phyloP scores from a whole-genome alignment of 2,113 vertebrate genomes.

The Corythaixoides concolor region DNA sequence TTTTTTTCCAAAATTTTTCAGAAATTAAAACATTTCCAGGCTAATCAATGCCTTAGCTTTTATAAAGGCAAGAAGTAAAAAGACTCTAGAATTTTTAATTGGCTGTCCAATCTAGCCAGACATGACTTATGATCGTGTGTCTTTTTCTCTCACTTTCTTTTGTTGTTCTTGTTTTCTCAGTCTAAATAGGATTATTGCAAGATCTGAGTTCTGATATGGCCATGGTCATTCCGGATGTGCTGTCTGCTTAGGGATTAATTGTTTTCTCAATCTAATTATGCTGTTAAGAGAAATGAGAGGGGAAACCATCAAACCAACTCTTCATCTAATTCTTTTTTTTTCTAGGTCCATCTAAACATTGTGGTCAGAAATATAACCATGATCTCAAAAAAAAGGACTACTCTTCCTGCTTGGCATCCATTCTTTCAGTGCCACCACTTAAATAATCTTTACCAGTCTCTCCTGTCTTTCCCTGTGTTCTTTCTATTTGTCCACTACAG shows the following conservation, averaged over 20 bases:
- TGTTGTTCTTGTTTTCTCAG: background rate
- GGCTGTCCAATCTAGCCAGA: background rate
- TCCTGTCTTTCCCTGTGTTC: background rate
- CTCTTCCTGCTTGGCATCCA: background rate
- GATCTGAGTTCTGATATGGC: background rate
- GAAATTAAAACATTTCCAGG: background rate
- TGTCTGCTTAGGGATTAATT: background rate
- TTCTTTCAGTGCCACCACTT: background rate
- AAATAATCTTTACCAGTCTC: background rate
- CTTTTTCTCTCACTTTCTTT: background rate
- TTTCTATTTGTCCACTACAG: background rate
- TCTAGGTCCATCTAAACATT: background rate
- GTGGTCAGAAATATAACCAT: fast-evolving
- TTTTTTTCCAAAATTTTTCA: background rate
- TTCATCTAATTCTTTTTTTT: background rate
- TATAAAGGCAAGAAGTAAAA: background rate
- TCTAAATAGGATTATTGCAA: background rate
- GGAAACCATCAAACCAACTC: background rate
- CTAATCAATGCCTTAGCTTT: background rate
- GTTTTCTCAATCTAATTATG: background rate
- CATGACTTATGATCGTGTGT: background rate
- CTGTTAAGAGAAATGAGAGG: background rate
- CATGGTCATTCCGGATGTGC: background rate
- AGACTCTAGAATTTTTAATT: background rate
- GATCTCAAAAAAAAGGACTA: background rate